These are phyloP conservation scores for Micropoecilia bifurca DNA, from an alignment of 2,797 vertebrate species.

Conservation along the genomic window DNA sequence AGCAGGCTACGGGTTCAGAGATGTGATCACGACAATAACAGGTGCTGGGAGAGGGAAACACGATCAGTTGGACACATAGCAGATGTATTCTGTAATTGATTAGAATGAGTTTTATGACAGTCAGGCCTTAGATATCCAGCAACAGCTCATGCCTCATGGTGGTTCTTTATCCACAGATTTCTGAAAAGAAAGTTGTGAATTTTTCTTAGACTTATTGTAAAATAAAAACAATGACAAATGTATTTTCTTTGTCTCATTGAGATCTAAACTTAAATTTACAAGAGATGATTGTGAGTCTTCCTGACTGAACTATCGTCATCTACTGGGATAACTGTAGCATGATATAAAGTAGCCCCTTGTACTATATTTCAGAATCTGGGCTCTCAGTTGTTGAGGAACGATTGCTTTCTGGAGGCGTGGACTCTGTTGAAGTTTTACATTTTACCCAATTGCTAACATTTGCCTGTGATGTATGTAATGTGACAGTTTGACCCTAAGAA, in stretches of 20 bases:
- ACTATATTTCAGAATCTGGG: no score
- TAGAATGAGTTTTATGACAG: slow-evolving; percentile 67
- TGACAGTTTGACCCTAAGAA: no score
- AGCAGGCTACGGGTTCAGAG: slow-evolving; percentile 17
- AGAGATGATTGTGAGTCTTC: no score
- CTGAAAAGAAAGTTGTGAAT: not conserved
- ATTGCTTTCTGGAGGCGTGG: no score
- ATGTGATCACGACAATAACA: slow-evolving; percentile 61
- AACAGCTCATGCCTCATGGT: slow-evolving; percentile 41
- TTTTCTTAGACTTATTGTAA: not conserved
- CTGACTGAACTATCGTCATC: not conserved
- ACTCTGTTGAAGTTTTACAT: no score
- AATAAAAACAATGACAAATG: slow-evolving; percentile 5
- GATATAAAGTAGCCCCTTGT: no score
- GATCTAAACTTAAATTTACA: no score
- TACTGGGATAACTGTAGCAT: no score
- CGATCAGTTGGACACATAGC: slow-evolving; percentile 57
- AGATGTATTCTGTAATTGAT: slow-evolving; percentile 74
- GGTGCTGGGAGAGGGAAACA: slow-evolving; percentile 66
- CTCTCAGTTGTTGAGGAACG: no score
- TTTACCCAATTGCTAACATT: no score
- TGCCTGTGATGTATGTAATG: no score
- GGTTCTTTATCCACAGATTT: slow-evolving; percentile 21
- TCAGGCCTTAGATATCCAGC: slow-evolving; percentile 61
- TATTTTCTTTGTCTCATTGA: no score